Percentiles rank a stretch among this genome's conserved stretches.
These are phyloP conservation scores for Ancistrus triradiatus DNA, from an alignment of 2,113 vertebrate genomes.

Conservation along the genomic window DNA sequence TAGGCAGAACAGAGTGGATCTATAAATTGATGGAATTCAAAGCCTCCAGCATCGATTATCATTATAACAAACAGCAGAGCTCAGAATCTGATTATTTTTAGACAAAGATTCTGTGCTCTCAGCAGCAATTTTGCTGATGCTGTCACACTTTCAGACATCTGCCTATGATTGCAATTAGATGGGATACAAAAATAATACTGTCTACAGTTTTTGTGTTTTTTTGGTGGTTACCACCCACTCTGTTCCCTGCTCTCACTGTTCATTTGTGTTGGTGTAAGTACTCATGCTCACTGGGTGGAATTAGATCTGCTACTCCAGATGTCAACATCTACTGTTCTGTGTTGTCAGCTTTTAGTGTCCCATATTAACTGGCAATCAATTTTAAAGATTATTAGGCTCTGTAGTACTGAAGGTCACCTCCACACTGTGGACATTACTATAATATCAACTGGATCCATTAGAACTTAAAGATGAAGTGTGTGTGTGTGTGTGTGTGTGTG, in stretches of 20 bases:
- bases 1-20: slow-evolving; percentile 97
- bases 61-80: slow-evolving; percentile 98
- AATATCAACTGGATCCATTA: no score
- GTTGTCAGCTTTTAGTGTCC: slow-evolving; percentile 32
- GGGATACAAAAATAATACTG: slow-evolving; percentile 87
- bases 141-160: slow-evolving; percentile 98
- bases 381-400: slow-evolving; percentile 35
- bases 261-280: slow-evolving; percentile 66
- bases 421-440: background rate
- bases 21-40: slow-evolving; percentile 99
- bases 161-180: slow-evolving; percentile 99
- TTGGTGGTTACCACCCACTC: slow-evolving; percentile 27
- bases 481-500: no score
- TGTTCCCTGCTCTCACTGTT: slow-evolving; percentile 56
- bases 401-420: slow-evolving; percentile 37
- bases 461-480: no score
- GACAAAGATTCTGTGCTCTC: slow-evolving; percentile 99
- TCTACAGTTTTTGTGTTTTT: slow-evolving; percentile 74
- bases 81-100: slow-evolving; percentile 99
- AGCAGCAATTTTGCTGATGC: slow-evolving; percentile 99
- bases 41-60: slow-evolving; percentile 99
- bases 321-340: slow-evolving; percentile 17
- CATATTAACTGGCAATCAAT: slow-evolving; percentile 39
- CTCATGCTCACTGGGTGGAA: slow-evolving; percentile 25
- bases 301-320: slow-evolving; percentile 22